phyloP scores from a whole-genome alignment of 2,797 vertebrate species.

The Tragopan temminckii region DNA sequence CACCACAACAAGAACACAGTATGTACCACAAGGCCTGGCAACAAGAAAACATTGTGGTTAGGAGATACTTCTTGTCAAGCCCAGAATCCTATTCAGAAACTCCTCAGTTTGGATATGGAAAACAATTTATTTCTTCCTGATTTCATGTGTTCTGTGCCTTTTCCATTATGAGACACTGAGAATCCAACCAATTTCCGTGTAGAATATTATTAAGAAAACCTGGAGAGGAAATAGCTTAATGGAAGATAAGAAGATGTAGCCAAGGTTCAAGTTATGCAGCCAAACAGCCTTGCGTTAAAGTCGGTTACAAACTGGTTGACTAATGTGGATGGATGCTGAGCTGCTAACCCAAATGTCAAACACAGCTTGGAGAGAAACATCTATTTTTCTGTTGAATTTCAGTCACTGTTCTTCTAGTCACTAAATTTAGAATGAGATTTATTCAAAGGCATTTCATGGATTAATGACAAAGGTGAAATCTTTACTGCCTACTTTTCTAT shows the following conservation, averaged over 20 bases:
- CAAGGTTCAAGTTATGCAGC: neutral
- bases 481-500: neutral
- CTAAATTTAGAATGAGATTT: slow-evolving; percentile 54
- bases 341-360: neutral
- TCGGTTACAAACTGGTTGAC: neutral
- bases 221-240: neutral
- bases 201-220: neutral
- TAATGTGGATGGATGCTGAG: neutral
- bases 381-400: neutral
- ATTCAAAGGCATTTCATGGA: slow-evolving; percentile 44
- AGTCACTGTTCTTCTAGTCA: neutral
- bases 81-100: slow-evolving; percentile 29
- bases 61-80: neutral
- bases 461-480: slow-evolving; percentile 43
- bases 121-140: slow-evolving; percentile 37
- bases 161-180: neutral
- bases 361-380: neutral
- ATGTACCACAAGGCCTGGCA: slow-evolving; percentile 14
- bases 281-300: neutral
- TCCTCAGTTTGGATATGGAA: neutral
- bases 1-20: slow-evolving; percentile 1
- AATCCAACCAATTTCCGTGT: slow-evolving; percentile 15
- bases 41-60: slow-evolving; percentile 14
- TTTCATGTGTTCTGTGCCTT: slow-evolving; percentile 33
- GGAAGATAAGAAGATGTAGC: neutral